A percentile compares a stretch with the other conserved stretches of the same genome.
phyloP scores from a whole-genome alignment of 92 coral and sea anemone species.

The Zoanthus gigantus region DNA sequence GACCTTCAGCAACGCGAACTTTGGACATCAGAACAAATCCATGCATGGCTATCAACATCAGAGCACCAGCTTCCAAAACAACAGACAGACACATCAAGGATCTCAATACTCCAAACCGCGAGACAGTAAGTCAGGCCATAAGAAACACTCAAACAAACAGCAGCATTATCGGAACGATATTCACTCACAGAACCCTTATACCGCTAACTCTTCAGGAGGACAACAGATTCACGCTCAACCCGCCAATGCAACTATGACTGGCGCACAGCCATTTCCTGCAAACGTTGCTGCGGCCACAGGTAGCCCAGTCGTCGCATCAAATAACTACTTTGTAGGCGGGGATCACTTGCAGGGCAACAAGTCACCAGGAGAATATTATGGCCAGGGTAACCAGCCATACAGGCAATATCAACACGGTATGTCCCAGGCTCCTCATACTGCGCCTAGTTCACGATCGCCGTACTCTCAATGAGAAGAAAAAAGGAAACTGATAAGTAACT shows the following conservation, averaged over 20 bases:
- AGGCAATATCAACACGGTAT: conserved; percentile 38
- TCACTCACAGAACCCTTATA: conserved; percentile 34
- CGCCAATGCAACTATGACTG: conserved; percentile 24
- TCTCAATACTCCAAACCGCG: conserved; percentile 21
- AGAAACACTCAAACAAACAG: conserved; percentile 38
- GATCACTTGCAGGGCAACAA: conserved; percentile 38
- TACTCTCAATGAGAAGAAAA: conserved; percentile 29
- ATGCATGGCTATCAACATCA: conserved; percentile 32
- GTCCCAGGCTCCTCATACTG: conserved; percentile 38
- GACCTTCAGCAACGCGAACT: conserved; percentile 12
- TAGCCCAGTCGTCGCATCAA: conserved; percentile 28
- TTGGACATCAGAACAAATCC: conserved; percentile 37
- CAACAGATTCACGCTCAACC: conserved; percentile 31
- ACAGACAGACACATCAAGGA: conserved; percentile 32
- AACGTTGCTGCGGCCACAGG: conserved; percentile 38
- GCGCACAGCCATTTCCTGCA: conserved; percentile 26
- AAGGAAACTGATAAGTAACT: not conserved
- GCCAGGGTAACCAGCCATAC: conserved; percentile 19
- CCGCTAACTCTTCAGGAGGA: conserved; percentile 21
- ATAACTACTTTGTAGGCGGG: conserved; percentile 21
- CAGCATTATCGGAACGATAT: conserved; percentile 37
- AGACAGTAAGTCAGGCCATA: conserved; percentile 21
- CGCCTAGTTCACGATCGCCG: conserved; percentile 30
- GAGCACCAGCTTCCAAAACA: conserved; percentile 28
- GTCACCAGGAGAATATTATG: conserved; percentile 33